A percentile compares a stretch with the other conserved stretches of the same genome.
phyloP scores from a whole-genome alignment of 2,888 invertebrate species.

The Vanessa cardui region DNA sequence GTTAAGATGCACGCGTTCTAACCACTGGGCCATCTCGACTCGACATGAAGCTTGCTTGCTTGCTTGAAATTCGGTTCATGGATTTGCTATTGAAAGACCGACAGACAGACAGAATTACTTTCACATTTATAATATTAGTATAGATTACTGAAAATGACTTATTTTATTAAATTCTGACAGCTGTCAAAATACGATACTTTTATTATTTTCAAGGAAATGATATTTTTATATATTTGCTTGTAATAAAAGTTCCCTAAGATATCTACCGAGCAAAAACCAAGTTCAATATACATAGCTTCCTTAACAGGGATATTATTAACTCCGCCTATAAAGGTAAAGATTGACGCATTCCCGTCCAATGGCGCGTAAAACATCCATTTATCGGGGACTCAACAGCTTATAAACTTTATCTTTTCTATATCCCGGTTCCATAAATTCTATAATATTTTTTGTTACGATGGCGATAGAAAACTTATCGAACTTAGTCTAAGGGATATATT shows the following conservation, averaged over 20 bases:
- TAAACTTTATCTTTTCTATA: slow-evolving; percentile 30
- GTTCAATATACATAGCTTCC: slow-evolving; percentile 6
- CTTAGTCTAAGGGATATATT: not conserved
- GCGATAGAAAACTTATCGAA: not conserved
- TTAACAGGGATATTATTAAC: slow-evolving; percentile 12
- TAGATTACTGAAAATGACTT: too few relatives aligned
- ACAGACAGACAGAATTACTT: too few relatives aligned
- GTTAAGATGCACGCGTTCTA: too few relatives aligned
- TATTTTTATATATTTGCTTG: too few relatives aligned
- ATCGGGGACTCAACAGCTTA: slow-evolving; percentile 30
- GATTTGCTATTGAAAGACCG: too few relatives aligned
- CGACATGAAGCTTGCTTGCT: too few relatives aligned
- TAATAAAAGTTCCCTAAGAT: too few relatives aligned
- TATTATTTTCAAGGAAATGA: not conserved
- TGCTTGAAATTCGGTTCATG: too few relatives aligned
- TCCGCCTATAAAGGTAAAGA: slow-evolving; percentile 12
- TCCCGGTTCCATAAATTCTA: slow-evolving; percentile 12
- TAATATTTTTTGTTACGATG: slow-evolving; percentile 10
- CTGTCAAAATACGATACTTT: too few relatives aligned
- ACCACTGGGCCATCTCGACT: too few relatives aligned
- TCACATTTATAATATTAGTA: too few relatives aligned
- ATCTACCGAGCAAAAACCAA: not conserved
- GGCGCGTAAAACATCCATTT: slow-evolving; percentile 31
- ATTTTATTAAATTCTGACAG: too few relatives aligned
- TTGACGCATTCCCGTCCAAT: slow-evolving; percentile 20